Conservation (phyloP, 2,888 invertebrate genomes). For the Apodemia hepburni region DNA sequence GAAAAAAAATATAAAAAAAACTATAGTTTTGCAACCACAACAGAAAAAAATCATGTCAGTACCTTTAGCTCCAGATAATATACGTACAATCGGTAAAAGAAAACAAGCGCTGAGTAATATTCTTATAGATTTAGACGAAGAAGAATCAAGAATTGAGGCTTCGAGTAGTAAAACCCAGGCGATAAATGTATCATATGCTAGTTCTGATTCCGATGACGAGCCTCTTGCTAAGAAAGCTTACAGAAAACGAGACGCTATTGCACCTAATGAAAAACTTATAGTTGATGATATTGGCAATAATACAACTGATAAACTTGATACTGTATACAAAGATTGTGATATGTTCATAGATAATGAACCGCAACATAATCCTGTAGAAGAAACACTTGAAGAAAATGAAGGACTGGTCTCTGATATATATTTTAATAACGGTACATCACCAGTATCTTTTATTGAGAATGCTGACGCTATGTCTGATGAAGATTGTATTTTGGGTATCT, state of each 20-base stretch:
- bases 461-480: slow-evolving; percentile 1
- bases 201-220: slow-evolving; percentile 53
- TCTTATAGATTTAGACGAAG: slow-evolving; percentile 15
- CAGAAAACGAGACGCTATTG: slow-evolving; percentile 35
- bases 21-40: background rate
- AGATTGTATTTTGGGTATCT: slow-evolving; percentile 6
- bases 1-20: background rate
- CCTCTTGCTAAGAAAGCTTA: slow-evolving; percentile 51
- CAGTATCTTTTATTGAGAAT: background rate
- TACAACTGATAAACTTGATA: background rate
- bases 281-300: background rate
- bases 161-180: slow-evolving; percentile 20
- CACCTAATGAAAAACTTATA: slow-evolving; percentile 14
- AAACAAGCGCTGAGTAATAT: slow-evolving; percentile 18
- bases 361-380: background rate
- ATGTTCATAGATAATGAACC: background rate
- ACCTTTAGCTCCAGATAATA: background rate
- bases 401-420: background rate
- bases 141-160: slow-evolving; percentile 12
- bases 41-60: background rate
- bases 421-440: no score
- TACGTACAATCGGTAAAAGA: slow-evolving; percentile 14
- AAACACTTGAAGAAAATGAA: background rate
- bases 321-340: background rate
- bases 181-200: background rate